Base-by-base conservation (phyloP, 2,888 invertebrate species). In the Cremastinae sp. region DNA sequence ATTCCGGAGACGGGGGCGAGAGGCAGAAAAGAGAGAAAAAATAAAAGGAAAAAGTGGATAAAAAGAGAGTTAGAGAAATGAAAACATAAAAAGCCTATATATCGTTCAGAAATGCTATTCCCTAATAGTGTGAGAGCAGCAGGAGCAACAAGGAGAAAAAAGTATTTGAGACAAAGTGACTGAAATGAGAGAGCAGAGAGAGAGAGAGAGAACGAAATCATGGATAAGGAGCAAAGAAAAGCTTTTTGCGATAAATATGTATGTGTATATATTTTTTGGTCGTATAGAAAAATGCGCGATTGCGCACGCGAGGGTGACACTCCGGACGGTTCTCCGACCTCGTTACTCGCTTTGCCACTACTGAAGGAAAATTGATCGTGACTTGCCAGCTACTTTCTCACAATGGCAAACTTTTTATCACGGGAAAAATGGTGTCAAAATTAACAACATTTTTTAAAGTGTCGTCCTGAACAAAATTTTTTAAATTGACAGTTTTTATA, bases 361-460 rank as follows among this genome's bases (percentile, higher is more conserved):
- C 86, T 87, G 86, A 83, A 83, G 81, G 84, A 84, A 86, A 87
- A 87, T 86, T 87, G 86, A 86, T 85, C 83, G 87, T 72, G 84
- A 83, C 84, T 83, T 61, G 43, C 58, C 43, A 73, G 62, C 64
- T 45, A 75, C 71, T 49, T 75, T 41, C 66, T 3, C 28, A 28
- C 2, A 28, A 28, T 5, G 28, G 28, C 28, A 28, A 28, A 28
- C 28, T 5, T 28, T 28, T 28, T 28, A 28, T 28, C 28, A 5
- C 28, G 28, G 5, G 5, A 28, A 28, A 3, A 28, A 3, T 28
- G 2, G 5, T 28, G 2, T 3, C 28, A 5, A 28, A 28, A 28
- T 28, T 28, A n/a, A n/a, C 28, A 28, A 3, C 28, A 28, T 28
- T 28, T 28, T 28, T 28, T 28, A 5, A 28, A n/a, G n/a, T 41